These are phyloP conservation scores for Staurois parvus DNA, from an alignment of 2,797 vertebrate species.

Conservation along the genomic window DNA sequence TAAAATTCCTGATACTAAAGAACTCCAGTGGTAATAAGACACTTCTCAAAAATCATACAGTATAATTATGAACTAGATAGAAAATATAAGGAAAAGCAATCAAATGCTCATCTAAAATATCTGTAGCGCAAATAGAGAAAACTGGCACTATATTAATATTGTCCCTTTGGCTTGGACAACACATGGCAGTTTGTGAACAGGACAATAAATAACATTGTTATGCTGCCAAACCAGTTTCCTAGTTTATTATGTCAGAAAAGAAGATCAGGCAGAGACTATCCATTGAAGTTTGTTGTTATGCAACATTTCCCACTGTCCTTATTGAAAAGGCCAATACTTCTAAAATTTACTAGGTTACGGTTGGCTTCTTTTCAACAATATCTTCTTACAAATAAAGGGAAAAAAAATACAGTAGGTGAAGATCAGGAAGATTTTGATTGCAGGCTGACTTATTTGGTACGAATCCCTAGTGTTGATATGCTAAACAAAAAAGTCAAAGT, in stretches of 20 bases:
- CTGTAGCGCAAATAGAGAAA: no score
- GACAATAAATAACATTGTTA: constrained; percentile 54
- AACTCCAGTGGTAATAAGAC: no score
- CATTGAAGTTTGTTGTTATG: constrained; percentile 50
- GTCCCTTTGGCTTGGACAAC: constrained; percentile 27
- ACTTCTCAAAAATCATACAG: no score
- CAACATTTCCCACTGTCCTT: constrained; percentile 46
- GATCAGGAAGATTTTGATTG: not conserved
- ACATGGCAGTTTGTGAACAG: constrained; percentile 44
- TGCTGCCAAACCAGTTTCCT: constrained; percentile 54
- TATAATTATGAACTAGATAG: no score
- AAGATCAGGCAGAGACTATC: constrained; percentile 37
- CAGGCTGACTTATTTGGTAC: no score
- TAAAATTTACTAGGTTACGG: constrained; percentile 13
- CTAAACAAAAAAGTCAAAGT: no score
- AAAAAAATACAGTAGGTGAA: not conserved
- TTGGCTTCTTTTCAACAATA: constrained; percentile 12
- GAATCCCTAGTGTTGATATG: no score
- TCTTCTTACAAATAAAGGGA: not conserved
- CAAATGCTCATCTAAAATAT: no score
- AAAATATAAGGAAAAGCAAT: not conserved
- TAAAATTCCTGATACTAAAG: no score
- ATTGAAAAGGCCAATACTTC: constrained; percentile 6
- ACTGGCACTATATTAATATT: no score
- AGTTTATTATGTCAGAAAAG: constrained; percentile 46